Conservation (phyloP, 2,797 vertebrate genomes). For the Ibycter americanus region DNA sequence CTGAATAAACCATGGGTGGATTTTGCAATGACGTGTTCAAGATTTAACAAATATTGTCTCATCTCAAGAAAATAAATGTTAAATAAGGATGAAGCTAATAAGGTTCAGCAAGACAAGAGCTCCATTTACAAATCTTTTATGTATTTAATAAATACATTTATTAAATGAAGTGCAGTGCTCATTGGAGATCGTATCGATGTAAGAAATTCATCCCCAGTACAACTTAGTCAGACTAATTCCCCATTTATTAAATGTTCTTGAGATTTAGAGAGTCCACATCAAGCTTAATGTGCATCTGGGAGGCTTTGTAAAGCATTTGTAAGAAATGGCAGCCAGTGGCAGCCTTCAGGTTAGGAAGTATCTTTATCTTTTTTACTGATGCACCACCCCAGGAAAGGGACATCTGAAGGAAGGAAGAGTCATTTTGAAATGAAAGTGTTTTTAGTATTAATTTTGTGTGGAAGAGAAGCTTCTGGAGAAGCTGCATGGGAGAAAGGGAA, state of each 20-base stretch:
- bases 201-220: conserved; percentile 54
- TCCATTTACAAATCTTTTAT: conserved; percentile 69
- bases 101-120: conserved; percentile 45
- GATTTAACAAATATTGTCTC: conserved; percentile 68
- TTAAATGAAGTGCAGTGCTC: conserved; percentile 68
- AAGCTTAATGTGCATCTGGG: conserved; percentile 36
- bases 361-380: neutral
- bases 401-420: neutral
- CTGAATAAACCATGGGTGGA: conserved; percentile 57
- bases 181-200: conserved; percentile 48
- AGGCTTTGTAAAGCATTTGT: neutral
- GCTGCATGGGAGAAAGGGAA: neutral
- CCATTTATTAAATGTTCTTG: conserved; percentile 63
- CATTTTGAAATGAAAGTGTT: neutral
- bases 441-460: neutral
- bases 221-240: conserved; percentile 57
- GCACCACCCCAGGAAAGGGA: neutral
- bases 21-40: conserved; percentile 41
- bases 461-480: neutral
- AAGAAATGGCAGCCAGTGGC: neutral
- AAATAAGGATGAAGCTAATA: conserved; percentile 62
- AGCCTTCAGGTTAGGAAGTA: neutral
- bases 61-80: conserved; percentile 63
- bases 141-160: conserved; percentile 74
- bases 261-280: conserved; percentile 51